Percentiles rank a stretch among this genome's conserved stretches.
Evolutionary conservation across 2,797 vertebrate species (phyloP).

Genomic region (Brachyrhaphis roseni): DNA sequence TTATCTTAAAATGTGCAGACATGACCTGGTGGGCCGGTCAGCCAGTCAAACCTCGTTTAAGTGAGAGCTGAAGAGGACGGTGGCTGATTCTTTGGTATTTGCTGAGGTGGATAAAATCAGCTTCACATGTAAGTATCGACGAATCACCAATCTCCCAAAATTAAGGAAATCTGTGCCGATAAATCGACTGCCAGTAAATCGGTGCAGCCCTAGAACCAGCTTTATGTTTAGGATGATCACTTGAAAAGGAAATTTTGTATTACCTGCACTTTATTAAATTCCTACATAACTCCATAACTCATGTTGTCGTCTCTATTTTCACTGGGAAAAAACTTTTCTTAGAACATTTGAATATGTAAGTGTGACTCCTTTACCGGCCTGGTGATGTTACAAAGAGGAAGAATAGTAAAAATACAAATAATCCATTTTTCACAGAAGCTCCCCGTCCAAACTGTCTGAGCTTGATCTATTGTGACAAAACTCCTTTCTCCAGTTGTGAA

Average conservation of each 20-base stretch:
- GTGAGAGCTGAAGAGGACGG: too few relatives aligned
- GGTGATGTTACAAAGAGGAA: background rate
- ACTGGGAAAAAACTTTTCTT: background rate
- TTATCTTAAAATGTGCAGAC: too few relatives aligned
- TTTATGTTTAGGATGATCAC: conserved; percentile 51
- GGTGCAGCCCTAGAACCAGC: conserved; percentile 13
- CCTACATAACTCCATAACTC: conserved; percentile 45
- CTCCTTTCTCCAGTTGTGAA: background rate
- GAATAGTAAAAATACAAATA: background rate
- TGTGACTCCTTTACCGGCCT: background rate
- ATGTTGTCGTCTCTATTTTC: conserved; percentile 44
- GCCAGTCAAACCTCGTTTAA: too few relatives aligned
- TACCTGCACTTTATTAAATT: conserved; percentile 81
- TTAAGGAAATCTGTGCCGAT: too few relatives aligned
- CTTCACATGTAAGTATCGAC: too few relatives aligned
- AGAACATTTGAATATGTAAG: background rate
- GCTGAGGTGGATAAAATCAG: too few relatives aligned
- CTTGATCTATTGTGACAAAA: background rate
- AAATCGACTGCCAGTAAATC: too few relatives aligned
- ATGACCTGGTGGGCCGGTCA: too few relatives aligned
- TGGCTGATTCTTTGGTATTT: too few relatives aligned
- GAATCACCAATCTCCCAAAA: too few relatives aligned
- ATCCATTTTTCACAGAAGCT: background rate
- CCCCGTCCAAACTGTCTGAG: background rate
- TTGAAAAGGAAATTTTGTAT: conserved; percentile 68